Percentiles rank a stretch among this genome's conserved stretches.
These are phyloP conservation scores for Apistogramma diplotaenia DNA, from an alignment of 2,113 vertebrate species.

Conservation along the genomic window DNA sequence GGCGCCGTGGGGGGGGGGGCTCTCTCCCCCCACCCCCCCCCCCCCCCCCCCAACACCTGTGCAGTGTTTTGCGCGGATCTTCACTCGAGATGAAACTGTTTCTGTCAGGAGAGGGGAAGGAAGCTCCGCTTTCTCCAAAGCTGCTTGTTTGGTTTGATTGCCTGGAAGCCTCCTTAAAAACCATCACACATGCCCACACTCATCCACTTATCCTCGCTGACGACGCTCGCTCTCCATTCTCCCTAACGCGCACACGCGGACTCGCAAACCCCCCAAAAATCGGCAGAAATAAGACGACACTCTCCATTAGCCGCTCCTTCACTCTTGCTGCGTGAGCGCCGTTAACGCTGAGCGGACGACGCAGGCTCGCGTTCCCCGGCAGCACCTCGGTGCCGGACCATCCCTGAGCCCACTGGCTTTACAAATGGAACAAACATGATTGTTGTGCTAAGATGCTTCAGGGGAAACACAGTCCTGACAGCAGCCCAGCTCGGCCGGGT, in stretches of 20 bases:
- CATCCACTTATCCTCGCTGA: slow-evolving; percentile 33
- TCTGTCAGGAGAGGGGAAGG: slow-evolving; percentile 16
- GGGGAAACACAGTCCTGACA: neutral
- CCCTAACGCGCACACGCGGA: neutral
- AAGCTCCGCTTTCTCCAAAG: slow-evolving; percentile 43
- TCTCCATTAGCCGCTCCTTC: slow-evolving; percentile 45
- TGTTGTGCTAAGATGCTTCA: slow-evolving; percentile 54
- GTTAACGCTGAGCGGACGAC: slow-evolving; percentile 12
- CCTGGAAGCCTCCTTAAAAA: slow-evolving; percentile 55
- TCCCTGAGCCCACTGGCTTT: slow-evolving; percentile 47
- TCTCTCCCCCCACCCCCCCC: no score
- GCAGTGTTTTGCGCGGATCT: slow-evolving; percentile 9
- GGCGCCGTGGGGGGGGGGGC: no score
- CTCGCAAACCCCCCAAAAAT: neutral
- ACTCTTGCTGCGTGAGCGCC: slow-evolving; percentile 12
- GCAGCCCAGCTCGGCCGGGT: slow-evolving; percentile 21
- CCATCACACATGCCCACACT: slow-evolving; percentile 25
- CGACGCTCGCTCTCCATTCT: slow-evolving; percentile 12
- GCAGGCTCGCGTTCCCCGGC: slow-evolving; percentile 16
- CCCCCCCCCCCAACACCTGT: no score
- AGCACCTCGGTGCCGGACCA: slow-evolving; percentile 38
- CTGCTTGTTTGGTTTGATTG: slow-evolving; percentile 66
- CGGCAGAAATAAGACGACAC: slow-evolving; percentile 29
- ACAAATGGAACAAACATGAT: slow-evolving; percentile 61
- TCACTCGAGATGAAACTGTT: slow-evolving; percentile 27